phyloP scores from a whole-genome alignment of 2,888 invertebrate species.

The Lepidochitona cinerea region DNA sequence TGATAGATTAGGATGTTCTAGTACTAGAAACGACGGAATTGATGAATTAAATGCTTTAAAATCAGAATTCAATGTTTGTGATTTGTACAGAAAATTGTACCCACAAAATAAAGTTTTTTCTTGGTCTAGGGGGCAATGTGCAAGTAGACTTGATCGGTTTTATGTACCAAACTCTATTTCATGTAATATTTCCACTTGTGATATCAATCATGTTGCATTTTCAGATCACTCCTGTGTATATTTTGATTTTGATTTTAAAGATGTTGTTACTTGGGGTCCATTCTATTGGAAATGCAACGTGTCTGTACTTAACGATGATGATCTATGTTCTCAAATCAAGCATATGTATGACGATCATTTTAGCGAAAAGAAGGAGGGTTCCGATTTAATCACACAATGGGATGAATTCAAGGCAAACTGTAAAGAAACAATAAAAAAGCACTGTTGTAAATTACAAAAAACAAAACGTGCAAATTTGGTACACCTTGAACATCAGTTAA shows the following conservation, averaged over 20 bases:
- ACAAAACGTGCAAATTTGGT: neutral
- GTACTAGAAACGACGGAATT: slow-evolving; percentile 5
- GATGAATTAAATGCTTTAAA: slow-evolving; percentile 14
- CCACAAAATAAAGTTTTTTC: slow-evolving; percentile 8
- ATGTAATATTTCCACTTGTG: neutral
- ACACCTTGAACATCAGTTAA: neutral
- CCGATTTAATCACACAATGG: neutral
- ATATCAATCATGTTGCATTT: neutral
- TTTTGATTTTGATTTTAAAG: neutral
- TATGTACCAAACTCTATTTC: neutral
- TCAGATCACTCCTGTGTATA: neutral
- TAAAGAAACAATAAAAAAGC: neutral
- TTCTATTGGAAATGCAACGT: neutral
- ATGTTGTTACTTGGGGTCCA: neutral
- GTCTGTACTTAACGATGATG: neutral
- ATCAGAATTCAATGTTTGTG: slow-evolving; percentile 15
- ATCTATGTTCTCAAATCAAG: neutral
- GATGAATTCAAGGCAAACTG: neutral
- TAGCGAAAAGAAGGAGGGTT: neutral
- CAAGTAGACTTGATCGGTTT: neutral
- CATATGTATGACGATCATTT: neutral
- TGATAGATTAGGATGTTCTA: slow-evolving; percentile 21
- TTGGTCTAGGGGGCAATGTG: neutral
- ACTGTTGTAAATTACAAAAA: neutral
- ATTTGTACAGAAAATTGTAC: slow-evolving; percentile 15